phyloP scores from a whole-genome alignment of 1,140 invertebrate species.

The Coenobita brevimanus region DNA sequence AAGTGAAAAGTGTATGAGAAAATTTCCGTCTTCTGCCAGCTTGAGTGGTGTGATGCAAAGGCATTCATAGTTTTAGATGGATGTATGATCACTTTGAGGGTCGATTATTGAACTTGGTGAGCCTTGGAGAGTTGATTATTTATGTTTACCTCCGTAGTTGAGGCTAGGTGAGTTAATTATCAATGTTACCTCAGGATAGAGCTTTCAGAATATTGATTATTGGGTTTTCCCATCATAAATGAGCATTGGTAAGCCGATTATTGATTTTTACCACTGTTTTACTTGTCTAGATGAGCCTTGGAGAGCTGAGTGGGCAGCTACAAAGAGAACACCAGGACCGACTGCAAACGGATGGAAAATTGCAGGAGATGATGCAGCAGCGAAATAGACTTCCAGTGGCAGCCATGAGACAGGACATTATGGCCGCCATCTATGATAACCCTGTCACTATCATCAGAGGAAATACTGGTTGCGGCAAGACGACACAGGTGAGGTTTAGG shows the following conservation, averaged over 20 bases:
- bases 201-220: too few species aligned
- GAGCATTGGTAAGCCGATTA: neutral
- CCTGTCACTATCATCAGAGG: conserved; percentile 91
- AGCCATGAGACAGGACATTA: conserved; percentile 82
- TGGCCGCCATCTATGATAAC: conserved; percentile 89
- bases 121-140: too few species aligned
- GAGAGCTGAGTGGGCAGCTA: conserved; percentile 87
- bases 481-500: conserved; percentile 76
- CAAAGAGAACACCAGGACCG: conserved; percentile 79
- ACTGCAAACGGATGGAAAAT: conserved; percentile 78
- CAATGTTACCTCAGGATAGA: too few species aligned
- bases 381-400: conserved; percentile 85
- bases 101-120: too few species aligned
- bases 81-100: too few species aligned
- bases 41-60: too few species aligned
- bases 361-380: conserved; percentile 81
- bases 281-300: conserved; percentile 79
- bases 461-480: conserved; percentile 94
- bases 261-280: neutral
- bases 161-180: too few species aligned
- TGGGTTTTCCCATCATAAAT: too few species aligned
- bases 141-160: too few species aligned
- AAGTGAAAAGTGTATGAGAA: too few species aligned
- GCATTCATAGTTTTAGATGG: too few species aligned
- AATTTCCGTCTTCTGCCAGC: too few species aligned